phyloP scores from a whole-genome alignment of 2,888 invertebrate genomes.

The Amiota minor region DNA sequence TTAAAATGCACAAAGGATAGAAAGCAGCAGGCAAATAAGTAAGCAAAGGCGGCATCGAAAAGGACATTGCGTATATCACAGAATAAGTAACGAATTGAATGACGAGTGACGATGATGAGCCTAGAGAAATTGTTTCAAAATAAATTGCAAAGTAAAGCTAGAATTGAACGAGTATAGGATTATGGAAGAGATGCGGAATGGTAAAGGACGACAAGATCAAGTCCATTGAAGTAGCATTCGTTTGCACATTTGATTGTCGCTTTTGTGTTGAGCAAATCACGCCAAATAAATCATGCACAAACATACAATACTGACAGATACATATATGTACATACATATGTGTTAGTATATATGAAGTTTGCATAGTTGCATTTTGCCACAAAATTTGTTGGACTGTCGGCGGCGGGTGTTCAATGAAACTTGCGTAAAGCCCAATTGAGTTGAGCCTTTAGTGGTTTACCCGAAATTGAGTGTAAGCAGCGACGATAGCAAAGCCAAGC shows the following conservation, averaged over 20 bases:
- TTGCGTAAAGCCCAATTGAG: constrained; percentile 25
- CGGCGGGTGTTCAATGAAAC: neutral
- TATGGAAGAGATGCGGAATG: neutral
- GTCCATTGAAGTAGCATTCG: neutral
- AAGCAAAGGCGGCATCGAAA: neutral
- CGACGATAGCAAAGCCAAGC: too few species aligned
- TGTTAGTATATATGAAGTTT: constrained; percentile 3
- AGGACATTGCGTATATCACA: neutral
- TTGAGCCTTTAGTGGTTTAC: constrained; percentile 19
- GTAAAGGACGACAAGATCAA: constrained; percentile 44
- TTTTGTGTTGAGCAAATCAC: constrained; percentile 55
- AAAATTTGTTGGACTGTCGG: too few species aligned
- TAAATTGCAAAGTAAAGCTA: neutral
- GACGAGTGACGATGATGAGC: too few species aligned
- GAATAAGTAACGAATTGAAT: neutral
- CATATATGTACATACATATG: constrained; percentile 47
- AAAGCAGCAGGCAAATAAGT: neutral
- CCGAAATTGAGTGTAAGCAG: constrained; percentile 1
- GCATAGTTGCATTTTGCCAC: constrained; percentile 6
- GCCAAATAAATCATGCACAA: constrained; percentile 64
- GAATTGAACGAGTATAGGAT: constrained; percentile 36
- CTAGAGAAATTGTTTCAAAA: too few species aligned
- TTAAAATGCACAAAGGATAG: constrained; percentile 61
- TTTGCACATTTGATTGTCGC: constrained; percentile 25
- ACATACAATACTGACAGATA: constrained; percentile 41